Evolutionary conservation across 2,113 vertebrate species (phyloP).

Genomic region (Neogobius melanostomus): DNA sequence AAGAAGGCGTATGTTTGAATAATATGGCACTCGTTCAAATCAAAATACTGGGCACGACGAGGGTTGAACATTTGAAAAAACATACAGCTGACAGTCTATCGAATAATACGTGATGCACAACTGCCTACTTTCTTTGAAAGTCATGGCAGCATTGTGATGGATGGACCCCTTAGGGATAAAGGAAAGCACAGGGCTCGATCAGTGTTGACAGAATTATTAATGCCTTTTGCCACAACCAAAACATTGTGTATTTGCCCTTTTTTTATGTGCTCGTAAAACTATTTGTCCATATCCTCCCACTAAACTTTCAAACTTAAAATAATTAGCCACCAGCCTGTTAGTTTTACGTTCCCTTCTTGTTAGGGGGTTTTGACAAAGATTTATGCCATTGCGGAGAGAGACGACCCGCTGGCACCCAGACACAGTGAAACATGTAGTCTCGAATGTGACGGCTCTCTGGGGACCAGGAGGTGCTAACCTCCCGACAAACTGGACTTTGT

Average conservation of each 20-base stretch:
- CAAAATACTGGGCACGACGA: not conserved
- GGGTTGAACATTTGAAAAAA: not conserved
- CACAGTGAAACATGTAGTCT: conserved; percentile 26
- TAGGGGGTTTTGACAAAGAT: not conserved
- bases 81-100: not conserved
- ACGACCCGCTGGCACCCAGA: conserved; percentile 33
- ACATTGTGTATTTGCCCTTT: not conserved
- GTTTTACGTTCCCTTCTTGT: not conserved
- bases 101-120: not conserved
- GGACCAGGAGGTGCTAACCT: conserved; percentile 49
- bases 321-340: not conserved
- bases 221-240: not conserved
- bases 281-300: conserved; percentile 4
- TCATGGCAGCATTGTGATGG: conserved; percentile 38
- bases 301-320: conserved; percentile 1
- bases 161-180: conserved; percentile 12
- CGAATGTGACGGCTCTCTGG: conserved; percentile 34
- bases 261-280: not conserved
- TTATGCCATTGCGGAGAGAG: conserved; percentile 32
- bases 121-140: conserved; percentile 4
- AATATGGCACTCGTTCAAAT: not conserved
- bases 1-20: conserved; percentile 7
- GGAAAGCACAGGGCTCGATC: not conserved
- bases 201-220: conserved; percentile 22
- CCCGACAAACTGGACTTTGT: conserved; percentile 48